Evolutionary conservation across 2,113 vertebrate genomes (phyloP).

Genomic region (Carollia perspicillata): DNA sequence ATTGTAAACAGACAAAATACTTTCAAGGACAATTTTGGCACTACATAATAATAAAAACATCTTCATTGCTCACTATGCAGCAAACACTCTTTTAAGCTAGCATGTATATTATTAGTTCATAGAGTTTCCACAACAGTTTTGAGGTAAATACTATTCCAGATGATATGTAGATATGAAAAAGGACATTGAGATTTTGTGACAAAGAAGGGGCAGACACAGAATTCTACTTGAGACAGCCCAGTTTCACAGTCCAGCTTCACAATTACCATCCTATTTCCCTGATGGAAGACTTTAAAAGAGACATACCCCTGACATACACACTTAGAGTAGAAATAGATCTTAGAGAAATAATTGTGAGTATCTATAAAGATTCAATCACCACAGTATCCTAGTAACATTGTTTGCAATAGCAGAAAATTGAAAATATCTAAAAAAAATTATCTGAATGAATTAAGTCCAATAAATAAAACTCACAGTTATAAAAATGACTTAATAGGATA

Average conservation of each 20-base stretch:
- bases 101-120: not conserved
- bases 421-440: not conserved
- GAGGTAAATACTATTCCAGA: not conserved
- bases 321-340: not conserved
- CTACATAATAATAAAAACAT: not conserved
- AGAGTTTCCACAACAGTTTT: not conserved
- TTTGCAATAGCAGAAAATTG: not conserved
- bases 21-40: not conserved
- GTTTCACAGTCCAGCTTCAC: not conserved
- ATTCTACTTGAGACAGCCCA: not conserved
- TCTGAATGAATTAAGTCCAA: not conserved
- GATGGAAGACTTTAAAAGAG: not conserved
- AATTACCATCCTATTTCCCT: not conserved
- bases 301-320: not conserved
- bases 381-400: not conserved
- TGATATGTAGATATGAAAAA: not conserved
- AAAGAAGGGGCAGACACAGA: not conserved
- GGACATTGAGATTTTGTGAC: not conserved
- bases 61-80: not conserved
- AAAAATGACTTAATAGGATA: not conserved
- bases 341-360: not conserved
- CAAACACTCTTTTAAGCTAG: not conserved
- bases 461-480: not conserved
- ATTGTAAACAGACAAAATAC: not conserved
- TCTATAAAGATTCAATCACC: not conserved